phyloP scores from a whole-genome alignment of 2,113 vertebrate species.

The Excalfactoria chinensis region DNA sequence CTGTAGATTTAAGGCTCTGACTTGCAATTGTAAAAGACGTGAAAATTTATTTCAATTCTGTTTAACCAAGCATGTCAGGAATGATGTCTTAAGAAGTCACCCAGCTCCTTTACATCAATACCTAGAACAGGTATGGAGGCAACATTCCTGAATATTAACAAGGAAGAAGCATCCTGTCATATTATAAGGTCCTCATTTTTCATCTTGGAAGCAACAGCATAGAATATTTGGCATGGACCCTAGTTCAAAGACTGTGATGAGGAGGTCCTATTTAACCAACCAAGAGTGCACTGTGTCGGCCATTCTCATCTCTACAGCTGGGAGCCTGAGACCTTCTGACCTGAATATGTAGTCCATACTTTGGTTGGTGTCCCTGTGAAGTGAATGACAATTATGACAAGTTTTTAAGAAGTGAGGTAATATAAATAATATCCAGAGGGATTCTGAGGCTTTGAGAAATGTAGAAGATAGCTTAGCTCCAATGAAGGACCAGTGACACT shows the following conservation, averaged over 20 bases:
- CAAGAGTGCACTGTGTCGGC: background rate
- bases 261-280: background rate
- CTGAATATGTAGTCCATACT: background rate
- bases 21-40: background rate
- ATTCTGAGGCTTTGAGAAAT: background rate
- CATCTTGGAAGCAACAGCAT: constrained; percentile 7
- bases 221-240: background rate
- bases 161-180: background rate
- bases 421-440: background rate
- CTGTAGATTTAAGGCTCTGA: background rate
- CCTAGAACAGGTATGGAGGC: constrained; percentile 38
- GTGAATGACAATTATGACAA: background rate
- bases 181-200: constrained; percentile 6
- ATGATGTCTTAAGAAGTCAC: background rate
- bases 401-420: background rate
- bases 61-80: background rate
- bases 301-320: background rate
- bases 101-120: constrained; percentile 38
- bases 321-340: background rate
- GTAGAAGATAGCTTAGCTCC: background rate
- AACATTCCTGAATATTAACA: constrained; percentile 21
- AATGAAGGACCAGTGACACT: background rate
- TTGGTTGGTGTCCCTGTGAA: background rate
- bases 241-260: background rate
- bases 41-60: background rate